Evolutionary conservation across 2,888 invertebrate species (phyloP).

Genomic region (Cosmia trapezina): DNA sequence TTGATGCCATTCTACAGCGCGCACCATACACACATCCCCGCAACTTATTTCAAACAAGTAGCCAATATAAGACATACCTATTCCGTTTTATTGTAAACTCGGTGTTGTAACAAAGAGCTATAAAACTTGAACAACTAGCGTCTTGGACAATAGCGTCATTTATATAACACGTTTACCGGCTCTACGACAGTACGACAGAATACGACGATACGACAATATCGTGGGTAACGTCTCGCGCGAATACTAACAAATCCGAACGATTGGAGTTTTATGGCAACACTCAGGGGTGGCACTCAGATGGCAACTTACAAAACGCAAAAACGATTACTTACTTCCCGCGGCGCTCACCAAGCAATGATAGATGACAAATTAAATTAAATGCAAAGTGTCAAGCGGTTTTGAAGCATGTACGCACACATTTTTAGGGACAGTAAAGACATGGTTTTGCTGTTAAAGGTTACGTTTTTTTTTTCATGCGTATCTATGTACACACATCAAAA

Average conservation of each 20-base stretch:
- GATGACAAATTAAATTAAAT: background rate
- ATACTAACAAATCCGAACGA: constrained; percentile 57
- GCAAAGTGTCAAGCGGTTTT: background rate
- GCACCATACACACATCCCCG: background rate
- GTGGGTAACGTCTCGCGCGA: constrained; percentile 40
- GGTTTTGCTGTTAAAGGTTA: too few species aligned
- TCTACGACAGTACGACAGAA: constrained; percentile 25
- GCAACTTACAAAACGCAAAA: background rate
- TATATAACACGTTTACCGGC: constrained; percentile 58
- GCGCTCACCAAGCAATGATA: background rate
- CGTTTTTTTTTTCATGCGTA: too few species aligned
- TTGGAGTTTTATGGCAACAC: constrained; percentile 53
- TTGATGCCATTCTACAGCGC: background rate
- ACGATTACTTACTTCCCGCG: background rate
- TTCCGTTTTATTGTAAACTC: constrained; percentile 47
- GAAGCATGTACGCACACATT: background rate
- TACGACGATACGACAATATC: constrained; percentile 45
- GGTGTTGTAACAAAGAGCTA: constrained; percentile 44
- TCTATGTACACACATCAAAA: too few species aligned
- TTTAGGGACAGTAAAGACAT: background rate
- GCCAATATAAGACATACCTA: constrained; percentile 12
- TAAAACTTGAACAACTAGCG: constrained; percentile 52
- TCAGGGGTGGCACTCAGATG: constrained; percentile 42
- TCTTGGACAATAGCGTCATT: constrained; percentile 54
- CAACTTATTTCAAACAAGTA: constrained; percentile 8